Evolutionary conservation across 2,888 invertebrate species (phyloP).

Genomic region (Neocrepidodera transversa): DNA sequence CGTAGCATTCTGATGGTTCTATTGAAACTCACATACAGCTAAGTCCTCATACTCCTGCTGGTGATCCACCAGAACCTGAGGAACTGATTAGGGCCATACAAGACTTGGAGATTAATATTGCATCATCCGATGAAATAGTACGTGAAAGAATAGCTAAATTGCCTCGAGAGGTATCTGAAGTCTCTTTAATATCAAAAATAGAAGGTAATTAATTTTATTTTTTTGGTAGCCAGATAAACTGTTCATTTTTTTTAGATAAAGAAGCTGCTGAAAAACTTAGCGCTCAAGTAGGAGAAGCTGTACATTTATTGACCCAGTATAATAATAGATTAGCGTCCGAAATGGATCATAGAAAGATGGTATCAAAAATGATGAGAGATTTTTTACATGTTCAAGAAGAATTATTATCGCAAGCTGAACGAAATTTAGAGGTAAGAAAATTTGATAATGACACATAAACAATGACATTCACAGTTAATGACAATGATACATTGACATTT

Average conservation of each 20-base stretch:
- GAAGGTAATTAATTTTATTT: slow-evolving; percentile 73
- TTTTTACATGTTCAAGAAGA: slow-evolving; percentile 88
- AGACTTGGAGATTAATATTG: slow-evolving; percentile 91
- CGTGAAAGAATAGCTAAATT: slow-evolving; percentile 92
- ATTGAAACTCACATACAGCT: slow-evolving; percentile 78
- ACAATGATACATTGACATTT: too few relatives aligned
- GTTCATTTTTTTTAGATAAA: slow-evolving; percentile 65
- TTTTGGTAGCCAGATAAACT: too few relatives aligned
- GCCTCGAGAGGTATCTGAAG: slow-evolving; percentile 94
- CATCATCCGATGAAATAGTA: slow-evolving; percentile 92
- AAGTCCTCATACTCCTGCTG: slow-evolving; percentile 80
- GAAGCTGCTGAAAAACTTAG: slow-evolving; percentile 81
- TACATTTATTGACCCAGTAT: slow-evolving; percentile 85
- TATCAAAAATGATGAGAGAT: slow-evolving; percentile 86
- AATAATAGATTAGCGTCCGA: slow-evolving; percentile 86
- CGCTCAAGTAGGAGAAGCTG: slow-evolving; percentile 86
- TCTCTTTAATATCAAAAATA: slow-evolving; percentile 83
- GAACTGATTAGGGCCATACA: slow-evolving; percentile 84
- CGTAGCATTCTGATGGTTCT: slow-evolving; percentile 70
- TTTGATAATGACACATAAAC: too few relatives aligned
- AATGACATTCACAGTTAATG: too few relatives aligned
- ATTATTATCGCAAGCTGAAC: slow-evolving; percentile 84
- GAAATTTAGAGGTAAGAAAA: slow-evolving; percentile 79
- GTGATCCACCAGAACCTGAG: slow-evolving; percentile 91
- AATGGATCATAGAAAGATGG: slow-evolving; percentile 86